A percentile compares a stretch with the other conserved stretches of the same genome.
These are phyloP conservation scores for Harmothoe impar DNA, from an alignment of 2,888 invertebrate genomes.

Conservation along the genomic window DNA sequence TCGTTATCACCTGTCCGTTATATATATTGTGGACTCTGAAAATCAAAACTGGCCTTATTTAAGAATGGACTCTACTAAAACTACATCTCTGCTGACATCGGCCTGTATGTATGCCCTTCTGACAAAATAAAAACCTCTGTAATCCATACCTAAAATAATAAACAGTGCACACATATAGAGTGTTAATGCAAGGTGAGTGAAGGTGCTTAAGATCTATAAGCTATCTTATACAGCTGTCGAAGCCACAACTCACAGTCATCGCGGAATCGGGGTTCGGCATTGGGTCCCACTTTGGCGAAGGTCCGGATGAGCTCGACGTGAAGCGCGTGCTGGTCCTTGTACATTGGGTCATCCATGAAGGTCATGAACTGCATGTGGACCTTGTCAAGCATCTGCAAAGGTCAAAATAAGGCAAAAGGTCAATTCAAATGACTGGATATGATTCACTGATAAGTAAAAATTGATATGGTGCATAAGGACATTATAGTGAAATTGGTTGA, in stretches of 20 bases:
- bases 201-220: conserved; percentile 57
- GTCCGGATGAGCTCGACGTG: conserved; percentile 87
- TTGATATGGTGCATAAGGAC: too few species aligned
- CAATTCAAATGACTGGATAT: too few species aligned
- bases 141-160: too few species aligned
- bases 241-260: conserved; percentile 86
- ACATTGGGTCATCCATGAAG: conserved; percentile 83
- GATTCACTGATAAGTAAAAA: too few species aligned
- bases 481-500: too few species aligned
- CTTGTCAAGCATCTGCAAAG: conserved; percentile 83
- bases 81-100: too few species aligned
- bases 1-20: too few species aligned
- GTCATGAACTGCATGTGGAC: conserved; percentile 83
- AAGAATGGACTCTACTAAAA: too few species aligned
- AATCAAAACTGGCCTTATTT: too few species aligned
- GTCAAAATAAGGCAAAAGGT: background rate
- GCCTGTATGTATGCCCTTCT: too few species aligned
- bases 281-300: conserved; percentile 86
- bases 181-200: background rate
- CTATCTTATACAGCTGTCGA: conserved; percentile 51
- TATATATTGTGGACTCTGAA: too few species aligned
- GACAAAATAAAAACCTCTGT: too few species aligned
- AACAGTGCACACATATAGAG: background rate
- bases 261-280: conserved; percentile 86
- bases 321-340: conserved; percentile 83